These are phyloP conservation scores for Mustela nigripes DNA, from an alignment of 2,113 vertebrate species.

Conservation along the genomic window DNA sequence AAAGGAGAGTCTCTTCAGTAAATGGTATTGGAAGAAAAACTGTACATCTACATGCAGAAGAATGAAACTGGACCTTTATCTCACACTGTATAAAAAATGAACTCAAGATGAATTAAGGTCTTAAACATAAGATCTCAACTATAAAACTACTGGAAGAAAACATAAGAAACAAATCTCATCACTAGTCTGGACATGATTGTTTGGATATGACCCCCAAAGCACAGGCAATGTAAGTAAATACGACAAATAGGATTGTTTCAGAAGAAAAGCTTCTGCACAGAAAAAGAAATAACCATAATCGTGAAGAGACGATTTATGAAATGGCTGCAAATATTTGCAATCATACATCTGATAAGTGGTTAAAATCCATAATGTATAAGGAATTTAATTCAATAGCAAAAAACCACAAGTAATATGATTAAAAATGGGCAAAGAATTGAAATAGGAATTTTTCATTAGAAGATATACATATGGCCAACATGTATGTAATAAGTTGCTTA, in stretches of 20 bases:
- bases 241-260: not conserved
- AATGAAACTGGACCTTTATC: not conserved
- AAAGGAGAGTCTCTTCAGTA: not conserved
- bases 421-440: not conserved
- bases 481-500: not conserved
- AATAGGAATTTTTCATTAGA: not conserved
- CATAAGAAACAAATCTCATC: not conserved
- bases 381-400: not conserved
- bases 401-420: not conserved
- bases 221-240: not conserved
- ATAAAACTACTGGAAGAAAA: not conserved
- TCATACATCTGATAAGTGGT: not conserved
- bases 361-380: not conserved
- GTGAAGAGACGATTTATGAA: not conserved
- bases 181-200: not conserved
- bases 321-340: not conserved
- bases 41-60: not conserved
- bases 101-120: not conserved
- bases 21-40: not conserved
- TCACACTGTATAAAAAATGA: not conserved
- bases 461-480: not conserved
- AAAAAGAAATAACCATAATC: not conserved
- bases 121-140: not conserved
- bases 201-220: not conserved
- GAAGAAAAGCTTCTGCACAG: not conserved